Base-by-base conservation (phyloP, 2,113 vertebrate species). In the Clarias magur region DNA sequence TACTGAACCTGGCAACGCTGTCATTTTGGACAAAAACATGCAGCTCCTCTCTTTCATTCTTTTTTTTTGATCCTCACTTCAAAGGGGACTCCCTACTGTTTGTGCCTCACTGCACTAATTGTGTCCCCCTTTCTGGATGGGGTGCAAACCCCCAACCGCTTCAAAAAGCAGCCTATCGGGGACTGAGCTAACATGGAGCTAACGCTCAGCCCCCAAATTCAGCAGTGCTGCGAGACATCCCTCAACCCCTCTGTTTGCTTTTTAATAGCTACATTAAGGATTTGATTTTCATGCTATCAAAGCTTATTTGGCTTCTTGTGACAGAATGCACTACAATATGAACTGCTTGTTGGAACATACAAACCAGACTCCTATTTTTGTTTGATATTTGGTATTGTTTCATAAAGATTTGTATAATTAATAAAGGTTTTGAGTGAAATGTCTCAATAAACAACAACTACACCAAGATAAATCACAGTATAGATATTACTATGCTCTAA, bases 1-100 rank as follows among this genome's bases (percentile, higher is more conserved):
- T 97, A 97, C 96, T 95, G 96, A 97, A 97, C 95, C 95, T 96
- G 96, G 95, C 96, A 96, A 95, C 95, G 94, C 96, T 97, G 97
- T 97, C 96, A 97, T 97, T 96, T 97, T 96, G 95, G 96, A 97
- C 96, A 97, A 97, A 97, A 97, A 96, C 96, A 95, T 95, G 96
- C 96, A 95, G 95, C 96, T 96, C 95, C 94, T 96, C 96, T n/a
- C 23, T 72, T 68, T 56, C 21, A 48, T 53, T 73, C 23, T 72
- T 76, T 53, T n/a, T 95, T 96, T 97, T 97, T 97, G 96, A 97
- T 97, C 96, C 96, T 92, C 93, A 97, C 96, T 96, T 98, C 97
- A 98, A 97, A 98, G 96, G 93, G 95, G 96, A 95, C 96, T 96
- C 96, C 97, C 96, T 95, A 96, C 96, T 96, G 96, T 97, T 97